phyloP scores from a whole-genome alignment of 2,113 vertebrate genomes.

The Myodes glareolus region DNA sequence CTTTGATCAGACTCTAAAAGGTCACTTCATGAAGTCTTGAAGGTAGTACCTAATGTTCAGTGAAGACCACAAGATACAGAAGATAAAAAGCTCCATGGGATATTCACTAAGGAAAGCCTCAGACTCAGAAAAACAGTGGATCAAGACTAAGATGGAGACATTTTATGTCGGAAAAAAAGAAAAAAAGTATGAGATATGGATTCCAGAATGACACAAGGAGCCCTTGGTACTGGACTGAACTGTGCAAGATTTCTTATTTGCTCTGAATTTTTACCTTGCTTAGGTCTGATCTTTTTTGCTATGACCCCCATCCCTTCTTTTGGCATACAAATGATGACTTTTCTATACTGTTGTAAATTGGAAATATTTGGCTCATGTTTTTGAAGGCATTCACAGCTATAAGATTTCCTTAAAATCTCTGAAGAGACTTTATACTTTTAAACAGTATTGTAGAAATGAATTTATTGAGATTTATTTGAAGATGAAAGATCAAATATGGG shows the following conservation, averaged over 20 bases:
- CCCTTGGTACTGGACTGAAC: no score
- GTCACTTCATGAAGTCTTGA: not conserved
- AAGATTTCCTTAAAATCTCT: not conserved
- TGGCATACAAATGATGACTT: not conserved
- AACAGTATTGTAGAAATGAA: not conserved
- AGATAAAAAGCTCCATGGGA: not conserved
- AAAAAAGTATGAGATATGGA: not conserved
- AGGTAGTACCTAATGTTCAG: not conserved
- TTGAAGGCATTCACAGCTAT: not conserved
- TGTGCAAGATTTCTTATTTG: not conserved
- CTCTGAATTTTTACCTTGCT: not conserved
- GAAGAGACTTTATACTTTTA: not conserved
- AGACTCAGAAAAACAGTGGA: not conserved
- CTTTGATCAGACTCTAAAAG: not conserved
- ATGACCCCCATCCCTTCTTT: not conserved
- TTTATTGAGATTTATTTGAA: not conserved
- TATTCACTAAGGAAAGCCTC: not conserved
- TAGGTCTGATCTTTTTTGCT: not conserved
- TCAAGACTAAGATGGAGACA: no score
- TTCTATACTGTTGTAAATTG: not conserved
- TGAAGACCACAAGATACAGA: not conserved
- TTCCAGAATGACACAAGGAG: not conserved
- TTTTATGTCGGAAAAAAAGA: not conserved
- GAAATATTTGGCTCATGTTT: not conserved
- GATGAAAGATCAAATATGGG: not conserved